Evolutionary conservation across 2,888 invertebrate genomes (phyloP), one percentile per base, ranked within the genome.

Genomic region (Lasioglossum villosulum): DNA sequence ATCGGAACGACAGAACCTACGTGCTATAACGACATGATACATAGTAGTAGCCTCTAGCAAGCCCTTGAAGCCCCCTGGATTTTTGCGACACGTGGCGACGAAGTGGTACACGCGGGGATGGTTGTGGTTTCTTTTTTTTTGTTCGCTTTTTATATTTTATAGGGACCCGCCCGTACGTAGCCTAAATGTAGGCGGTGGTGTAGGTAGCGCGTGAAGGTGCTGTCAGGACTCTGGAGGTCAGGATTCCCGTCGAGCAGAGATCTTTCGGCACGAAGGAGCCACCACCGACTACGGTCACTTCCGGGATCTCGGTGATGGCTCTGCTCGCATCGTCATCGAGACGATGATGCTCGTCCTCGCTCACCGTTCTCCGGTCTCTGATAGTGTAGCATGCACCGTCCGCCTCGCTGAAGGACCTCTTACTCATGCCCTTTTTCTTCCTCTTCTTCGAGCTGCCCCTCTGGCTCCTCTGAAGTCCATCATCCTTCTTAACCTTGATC

Each of bases 161-260:
- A 81, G 82, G 83, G 86, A 89, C 90, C 88, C 89, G 90, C 91
- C 91, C 89, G 89, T 91, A 91, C 91, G 90, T 89, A 90, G 92
- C 91, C 92, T 93, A 95, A 90, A 95, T 95, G 90, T 94, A 95
- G 92, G 94, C 94, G 87, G 95, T 95, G 92, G 94, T 94, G 92
- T 95, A 95, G 91, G 94, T 94, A 87, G 95, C 92, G 88, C 94
- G 94, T 91, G 93, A 93, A 89, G 93, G 92, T 91, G 93, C 93
- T 89, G 93, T 94, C 89, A 93, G 93, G 94, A 92, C 92, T 93
- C 92, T 94, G 93, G 94, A 93, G 75, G 92, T 94, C 87, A 93
- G 93, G 92, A 94, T 92, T 89, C 92, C 91, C 90, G 92, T 92
- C 92, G 93, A 93, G 91, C 93, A 93, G 89, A 92, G 91, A 90